Conservation (phyloP, 1,140 invertebrate genomes). For the Philopotamus ludificatus region DNA sequence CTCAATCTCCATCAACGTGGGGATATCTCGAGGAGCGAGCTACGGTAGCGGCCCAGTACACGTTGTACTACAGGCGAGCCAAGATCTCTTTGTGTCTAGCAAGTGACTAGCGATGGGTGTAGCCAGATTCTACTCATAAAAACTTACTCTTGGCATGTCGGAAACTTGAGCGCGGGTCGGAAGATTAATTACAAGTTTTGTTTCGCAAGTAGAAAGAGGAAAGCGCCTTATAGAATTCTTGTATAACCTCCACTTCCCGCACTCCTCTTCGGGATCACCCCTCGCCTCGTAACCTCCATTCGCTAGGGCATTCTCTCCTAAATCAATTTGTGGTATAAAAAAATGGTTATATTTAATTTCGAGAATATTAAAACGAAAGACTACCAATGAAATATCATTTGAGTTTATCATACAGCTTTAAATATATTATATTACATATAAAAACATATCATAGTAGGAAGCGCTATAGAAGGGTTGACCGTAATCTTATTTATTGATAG, state of each 20-base stretch:
- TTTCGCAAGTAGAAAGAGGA: slow-evolving; percentile 20
- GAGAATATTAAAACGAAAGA: not conserved
- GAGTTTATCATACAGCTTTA: not conserved
- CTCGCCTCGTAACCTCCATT: not conserved
- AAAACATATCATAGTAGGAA: too few species aligned
- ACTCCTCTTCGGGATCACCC: not conserved
- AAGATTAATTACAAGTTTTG: slow-evolving; percentile 42
- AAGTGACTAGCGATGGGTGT: slow-evolving; percentile 9
- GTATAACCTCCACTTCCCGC: slow-evolving; percentile 1
- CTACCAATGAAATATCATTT: not conserved
- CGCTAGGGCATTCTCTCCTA: not conserved
- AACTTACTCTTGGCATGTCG: slow-evolving; percentile 31
- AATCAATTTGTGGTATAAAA: too few species aligned
- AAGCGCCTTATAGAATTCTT: too few species aligned
- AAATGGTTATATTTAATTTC: too few species aligned
- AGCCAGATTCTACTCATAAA: slow-evolving; percentile 29
- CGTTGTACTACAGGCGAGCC: slow-evolving; percentile 7
- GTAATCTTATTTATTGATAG: too few species aligned
- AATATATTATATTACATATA: too few species aligned
- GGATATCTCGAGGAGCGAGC: too few species aligned
- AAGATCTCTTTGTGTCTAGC: slow-evolving; percentile 24
- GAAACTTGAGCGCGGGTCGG: slow-evolving; percentile 32
- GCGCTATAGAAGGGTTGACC: too few species aligned
- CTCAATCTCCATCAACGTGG: too few species aligned
- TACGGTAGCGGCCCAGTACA: slow-evolving; percentile 15